phyloP scores from a whole-genome alignment of 2,113 vertebrate species.

The Chaetops frenatus region DNA sequence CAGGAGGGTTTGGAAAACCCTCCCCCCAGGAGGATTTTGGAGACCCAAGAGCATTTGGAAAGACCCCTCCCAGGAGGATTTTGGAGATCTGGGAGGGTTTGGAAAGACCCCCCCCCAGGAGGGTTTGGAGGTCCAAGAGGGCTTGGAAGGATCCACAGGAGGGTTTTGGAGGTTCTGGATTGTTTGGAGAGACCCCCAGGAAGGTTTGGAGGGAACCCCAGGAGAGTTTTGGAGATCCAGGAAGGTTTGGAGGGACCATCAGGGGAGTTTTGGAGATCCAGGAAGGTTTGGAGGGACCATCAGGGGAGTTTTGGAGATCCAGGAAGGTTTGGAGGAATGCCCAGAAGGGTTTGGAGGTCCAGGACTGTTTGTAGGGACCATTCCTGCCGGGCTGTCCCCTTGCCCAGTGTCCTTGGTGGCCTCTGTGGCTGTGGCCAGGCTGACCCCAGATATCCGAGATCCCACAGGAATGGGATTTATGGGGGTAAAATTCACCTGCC shows the following conservation, averaged over 20 bases:
- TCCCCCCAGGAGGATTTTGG: neutral
- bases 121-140: rapidly evolving
- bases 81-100: neutral
- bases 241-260: rapidly evolving
- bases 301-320: neutral
- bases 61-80: neutral
- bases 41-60: no score
- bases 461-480: neutral
- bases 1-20: neutral
- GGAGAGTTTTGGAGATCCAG: neutral
- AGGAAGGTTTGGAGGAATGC: rapidly evolving
- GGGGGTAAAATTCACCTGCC: neutral
- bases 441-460: neutral
- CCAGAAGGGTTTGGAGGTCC: no score
- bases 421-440: neutral
- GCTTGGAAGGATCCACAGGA: neutral
- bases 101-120: neutral
- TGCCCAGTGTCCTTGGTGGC: neutral
- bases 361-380: rapidly evolving
- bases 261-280: neutral
- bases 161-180: no score
- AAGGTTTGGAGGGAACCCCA: neutral
- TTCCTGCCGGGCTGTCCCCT: neutral
- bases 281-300: rapidly evolving
- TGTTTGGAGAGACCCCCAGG: neutral